Percentiles rank a stretch among this genome's conserved stretches.
Evolutionary conservation across 30 jellyfish, hydroid and myxozoan genomes (phyloP).

Genomic region (Aurelia aurita complex sp. Pacific): DNA sequence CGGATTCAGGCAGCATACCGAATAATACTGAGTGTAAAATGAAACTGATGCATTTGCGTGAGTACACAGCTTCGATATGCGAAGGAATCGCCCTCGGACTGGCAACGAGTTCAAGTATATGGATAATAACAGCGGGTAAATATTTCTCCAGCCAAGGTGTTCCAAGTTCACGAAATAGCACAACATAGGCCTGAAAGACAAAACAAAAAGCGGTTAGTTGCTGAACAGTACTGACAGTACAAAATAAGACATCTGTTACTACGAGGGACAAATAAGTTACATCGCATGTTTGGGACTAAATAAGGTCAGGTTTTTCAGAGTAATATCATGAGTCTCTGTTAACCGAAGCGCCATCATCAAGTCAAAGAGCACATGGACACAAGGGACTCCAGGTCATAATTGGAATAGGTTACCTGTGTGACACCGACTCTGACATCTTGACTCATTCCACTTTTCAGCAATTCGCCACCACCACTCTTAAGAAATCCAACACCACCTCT

Average conservation of each 20-base stretch:
- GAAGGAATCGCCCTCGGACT: slow-evolving; percentile 92
- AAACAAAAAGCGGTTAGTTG: not conserved
- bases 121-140: slow-evolving; percentile 75
- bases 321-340: too few species aligned
- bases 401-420: slow-evolving; percentile 72
- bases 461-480: slow-evolving; percentile 87
- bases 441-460: slow-evolving; percentile 73
- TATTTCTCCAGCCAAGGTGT: slow-evolving; percentile 87
- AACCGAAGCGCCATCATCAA: too few species aligned
- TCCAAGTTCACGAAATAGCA: slow-evolving; percentile 91
- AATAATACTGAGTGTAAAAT: slow-evolving; percentile 79
- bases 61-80: slow-evolving; percentile 96
- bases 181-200: slow-evolving; percentile 88
- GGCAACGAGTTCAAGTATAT: slow-evolving; percentile 91
- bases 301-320: too few species aligned
- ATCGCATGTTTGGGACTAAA: too few species aligned
- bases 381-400: too few species aligned
- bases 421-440: slow-evolving; percentile 97
- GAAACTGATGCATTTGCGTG: slow-evolving; percentile 92
- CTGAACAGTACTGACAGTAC: not conserved
- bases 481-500: slow-evolving; percentile 92
- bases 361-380: too few species aligned
- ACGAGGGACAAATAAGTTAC: too few species aligned
- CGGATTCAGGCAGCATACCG: slow-evolving; percentile 92
- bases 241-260: not conserved